Evolutionary conservation across 2,888 invertebrate genomes (phyloP).

Genomic region (Synanthedon tipuliformis): DNA sequence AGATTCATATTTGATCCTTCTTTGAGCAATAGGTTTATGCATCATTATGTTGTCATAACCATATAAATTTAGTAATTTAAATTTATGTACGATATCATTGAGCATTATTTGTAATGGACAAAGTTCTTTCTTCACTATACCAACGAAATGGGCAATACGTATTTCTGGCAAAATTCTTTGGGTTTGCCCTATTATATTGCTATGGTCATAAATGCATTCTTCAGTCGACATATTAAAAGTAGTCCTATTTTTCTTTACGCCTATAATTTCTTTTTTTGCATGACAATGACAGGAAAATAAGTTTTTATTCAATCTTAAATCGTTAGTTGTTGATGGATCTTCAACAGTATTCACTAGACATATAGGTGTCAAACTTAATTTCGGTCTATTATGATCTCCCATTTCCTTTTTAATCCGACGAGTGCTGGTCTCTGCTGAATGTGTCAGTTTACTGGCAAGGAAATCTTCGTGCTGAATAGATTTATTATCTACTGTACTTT

Average conservation of each 20-base stretch:
- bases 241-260: too few species aligned
- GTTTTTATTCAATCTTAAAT: constrained; percentile 2
- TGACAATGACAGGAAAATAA: not conserved
- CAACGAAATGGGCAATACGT: constrained; percentile 31
- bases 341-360: constrained; percentile 31
- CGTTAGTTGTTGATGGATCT: constrained; percentile 2
- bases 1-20: constrained; percentile 3
- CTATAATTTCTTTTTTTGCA: not conserved
- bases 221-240: too few species aligned
- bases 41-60: constrained; percentile 1
- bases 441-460: not conserved
- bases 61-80: constrained; percentile 24
- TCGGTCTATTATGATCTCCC: constrained; percentile 11
- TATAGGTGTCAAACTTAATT: constrained; percentile 30
- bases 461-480: too few species aligned
- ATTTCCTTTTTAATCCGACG: not conserved
- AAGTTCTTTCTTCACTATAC: constrained; percentile 41
- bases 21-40: not conserved
- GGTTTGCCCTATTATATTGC: not conserved
- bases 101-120: constrained; percentile 39
- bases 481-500: too few species aligned
- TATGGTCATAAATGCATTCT: not conserved
- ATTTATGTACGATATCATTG: constrained; percentile 38
- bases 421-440: not conserved
- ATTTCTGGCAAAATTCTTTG: constrained; percentile 19